Evolutionary conservation across 2,113 vertebrate genomes (phyloP).

Genomic region (Melospiza melodia): DNA sequence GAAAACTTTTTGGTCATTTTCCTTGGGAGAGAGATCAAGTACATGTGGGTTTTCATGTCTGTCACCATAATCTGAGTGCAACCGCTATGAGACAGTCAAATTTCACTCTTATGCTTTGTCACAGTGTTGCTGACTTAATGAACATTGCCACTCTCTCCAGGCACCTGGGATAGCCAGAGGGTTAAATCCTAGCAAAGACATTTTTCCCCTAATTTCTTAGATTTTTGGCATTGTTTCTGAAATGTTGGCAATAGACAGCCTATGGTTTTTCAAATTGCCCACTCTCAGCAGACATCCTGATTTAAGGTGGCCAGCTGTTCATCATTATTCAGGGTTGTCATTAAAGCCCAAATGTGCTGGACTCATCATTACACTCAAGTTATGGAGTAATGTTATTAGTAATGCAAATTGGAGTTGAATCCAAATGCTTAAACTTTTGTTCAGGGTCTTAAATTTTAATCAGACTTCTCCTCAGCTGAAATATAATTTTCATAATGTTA

Average conservation of each 20-base stretch:
- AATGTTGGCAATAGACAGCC: conserved; percentile 24
- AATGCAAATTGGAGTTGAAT: conserved; percentile 27
- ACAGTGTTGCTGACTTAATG: background rate
- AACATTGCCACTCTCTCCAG: background rate
- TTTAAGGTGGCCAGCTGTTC: conserved; percentile 65
- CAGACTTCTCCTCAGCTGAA: background rate
- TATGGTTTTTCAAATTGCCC: conserved; percentile 49
- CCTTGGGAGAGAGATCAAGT: background rate
- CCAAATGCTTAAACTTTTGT: background rate
- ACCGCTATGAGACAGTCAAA: background rate
- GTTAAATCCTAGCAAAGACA: conserved; percentile 5
- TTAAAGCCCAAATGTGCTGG: conserved; percentile 56
- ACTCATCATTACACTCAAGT: conserved; percentile 41
- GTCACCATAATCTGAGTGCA: background rate
- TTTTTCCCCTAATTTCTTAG: background rate
- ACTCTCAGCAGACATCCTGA: conserved; percentile 58
- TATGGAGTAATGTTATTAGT: background rate
- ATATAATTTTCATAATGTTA: background rate
- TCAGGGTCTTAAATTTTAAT: background rate
- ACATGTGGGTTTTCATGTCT: background rate
- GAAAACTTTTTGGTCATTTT: background rate
- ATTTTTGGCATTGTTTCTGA: conserved; percentile 41
- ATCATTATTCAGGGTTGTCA: conserved; percentile 49
- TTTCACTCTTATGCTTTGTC: background rate
- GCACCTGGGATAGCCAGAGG: background rate